phyloP scores from a whole-genome alignment of 1,140 invertebrate species.

The Drosophila aff. region DNA sequence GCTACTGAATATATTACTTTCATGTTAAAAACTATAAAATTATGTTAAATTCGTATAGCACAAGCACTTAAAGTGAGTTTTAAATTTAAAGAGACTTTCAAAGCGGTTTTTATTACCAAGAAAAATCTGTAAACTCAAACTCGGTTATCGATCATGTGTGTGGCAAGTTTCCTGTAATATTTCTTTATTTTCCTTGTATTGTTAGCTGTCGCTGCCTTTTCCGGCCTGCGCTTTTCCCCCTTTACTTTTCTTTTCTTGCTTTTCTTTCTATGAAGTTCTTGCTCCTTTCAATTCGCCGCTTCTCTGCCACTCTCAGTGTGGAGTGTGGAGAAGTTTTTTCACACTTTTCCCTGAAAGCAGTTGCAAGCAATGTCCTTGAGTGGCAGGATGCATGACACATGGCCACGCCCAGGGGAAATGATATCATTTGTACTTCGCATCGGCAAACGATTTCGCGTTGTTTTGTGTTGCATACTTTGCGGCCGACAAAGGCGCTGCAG shows the following conservation, averaged over 20 bases:
- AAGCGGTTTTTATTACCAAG: background rate
- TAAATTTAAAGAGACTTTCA: background rate
- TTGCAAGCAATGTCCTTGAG: slow-evolving; percentile 20
- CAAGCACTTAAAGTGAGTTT: too few relatives aligned
- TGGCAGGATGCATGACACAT: slow-evolving; percentile 42
- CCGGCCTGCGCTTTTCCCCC: background rate
- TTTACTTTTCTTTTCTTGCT: background rate
- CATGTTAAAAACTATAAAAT: too few relatives aligned
- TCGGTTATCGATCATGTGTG: slow-evolving; percentile 5
- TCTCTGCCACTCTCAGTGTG: slow-evolving; percentile 6
- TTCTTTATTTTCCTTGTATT: slow-evolving; percentile 1
- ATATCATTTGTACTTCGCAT: slow-evolving; percentile 44
- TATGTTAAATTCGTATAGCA: too few relatives aligned
- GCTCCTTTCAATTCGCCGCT: slow-evolving; percentile 25
- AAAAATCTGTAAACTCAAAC: background rate
- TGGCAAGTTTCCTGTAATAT: slow-evolving; percentile 10
- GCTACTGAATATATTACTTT: too few relatives aligned
- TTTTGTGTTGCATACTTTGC: slow-evolving; percentile 49
- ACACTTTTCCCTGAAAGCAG: slow-evolving; percentile 22
- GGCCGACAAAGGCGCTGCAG: slow-evolving; percentile 26
- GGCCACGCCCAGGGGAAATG: slow-evolving; percentile 47
- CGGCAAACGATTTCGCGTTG: slow-evolving; percentile 15
- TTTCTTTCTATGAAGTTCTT: background rate
- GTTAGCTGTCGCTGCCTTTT: background rate
- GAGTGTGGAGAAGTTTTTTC: slow-evolving; percentile 32